Base-by-base conservation (phyloP, 1,140 invertebrate species). In the Ceratosolen fusciceps region DNA sequence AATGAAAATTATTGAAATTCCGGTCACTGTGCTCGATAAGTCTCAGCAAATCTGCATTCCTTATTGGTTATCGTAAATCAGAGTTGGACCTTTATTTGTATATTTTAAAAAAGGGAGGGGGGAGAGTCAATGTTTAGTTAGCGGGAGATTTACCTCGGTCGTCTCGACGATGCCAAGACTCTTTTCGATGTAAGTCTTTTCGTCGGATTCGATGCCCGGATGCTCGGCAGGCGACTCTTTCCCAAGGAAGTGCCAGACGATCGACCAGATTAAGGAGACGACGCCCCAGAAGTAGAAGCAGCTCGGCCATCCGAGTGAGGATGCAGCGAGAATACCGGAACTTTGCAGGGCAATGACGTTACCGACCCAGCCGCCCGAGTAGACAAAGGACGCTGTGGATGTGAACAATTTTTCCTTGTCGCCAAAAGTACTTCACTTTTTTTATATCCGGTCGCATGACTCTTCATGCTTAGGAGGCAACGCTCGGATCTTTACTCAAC, bases 261-360 rank as follows among this genome's bases (percentile, higher is more conserved):
- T 65, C 7, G 88, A 86, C 83, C 86, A 89, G 0, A 87, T 0
- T 2, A 88, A 60, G 1, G 87, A 85, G 0, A 90, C 39, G 79
- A 85, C 82, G 83, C 93, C 93, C 90, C 93, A 93, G 12, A 91
- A 82, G 79, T 93, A 93, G 82, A 92, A 93, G 52, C 92, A 91
- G 7, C 90, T 89, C 0, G 93, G 93, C 94, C 94, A 94, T 0
- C 93, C 93, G 0, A 92, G 83, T 0, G 83, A 31, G 0, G 92
- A 92, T 5, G 90, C 89, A 0, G 93, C 88, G 12, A 94, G 87
- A 39, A 92, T 89, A 0, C 93, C 93, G 12, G 91, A 92, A 60
- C 93, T 89, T 16, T 92, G 90, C 29, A 94, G 84, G n/a, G 92
- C 91, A n/a, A 93, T 82, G 9, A 94, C 93, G 31, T 93, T 93